phyloP scores from a whole-genome alignment of 2,113 vertebrate genomes.

The Sinocyclocheilus grahami region DNA sequence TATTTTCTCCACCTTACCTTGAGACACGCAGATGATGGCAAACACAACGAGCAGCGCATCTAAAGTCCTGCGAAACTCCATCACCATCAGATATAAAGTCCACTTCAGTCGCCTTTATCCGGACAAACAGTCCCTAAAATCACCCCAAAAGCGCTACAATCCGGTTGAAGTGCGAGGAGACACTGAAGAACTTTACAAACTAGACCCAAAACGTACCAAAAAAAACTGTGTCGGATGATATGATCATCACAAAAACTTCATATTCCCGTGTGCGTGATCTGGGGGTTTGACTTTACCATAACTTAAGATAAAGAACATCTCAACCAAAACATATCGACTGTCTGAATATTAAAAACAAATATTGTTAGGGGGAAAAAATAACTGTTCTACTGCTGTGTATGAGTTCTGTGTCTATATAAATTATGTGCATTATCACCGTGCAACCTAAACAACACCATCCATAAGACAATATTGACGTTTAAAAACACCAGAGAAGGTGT shows the following conservation, averaged over 20 bases:
- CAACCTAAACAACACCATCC: neutral
- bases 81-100: conserved; percentile 53
- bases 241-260: conserved; percentile 41
- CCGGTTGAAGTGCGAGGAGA: conserved; percentile 16
- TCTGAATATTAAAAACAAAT: neutral
- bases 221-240: conserved; percentile 7
- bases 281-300: neutral
- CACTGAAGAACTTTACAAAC: conserved; percentile 49
- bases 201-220: conserved; percentile 6
- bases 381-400: neutral
- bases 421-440: neutral
- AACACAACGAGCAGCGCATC: conserved; percentile 61
- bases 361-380: too few relatives aligned
- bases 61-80: conserved; percentile 68
- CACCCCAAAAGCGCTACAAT: conserved; percentile 35
- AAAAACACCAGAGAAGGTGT: neutral
- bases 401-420: neutral
- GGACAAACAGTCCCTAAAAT: conserved; percentile 32
- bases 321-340: neutral
- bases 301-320: neutral
- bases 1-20: conserved; percentile 69
- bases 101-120: conserved; percentile 50
- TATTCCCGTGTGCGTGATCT: neutral
- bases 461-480: too few relatives aligned
- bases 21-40: conserved; percentile 64